These are phyloP conservation scores for Microctonus aethiopoides DNA, from an alignment of 2,888 invertebrate genomes.

Conservation along the genomic window DNA sequence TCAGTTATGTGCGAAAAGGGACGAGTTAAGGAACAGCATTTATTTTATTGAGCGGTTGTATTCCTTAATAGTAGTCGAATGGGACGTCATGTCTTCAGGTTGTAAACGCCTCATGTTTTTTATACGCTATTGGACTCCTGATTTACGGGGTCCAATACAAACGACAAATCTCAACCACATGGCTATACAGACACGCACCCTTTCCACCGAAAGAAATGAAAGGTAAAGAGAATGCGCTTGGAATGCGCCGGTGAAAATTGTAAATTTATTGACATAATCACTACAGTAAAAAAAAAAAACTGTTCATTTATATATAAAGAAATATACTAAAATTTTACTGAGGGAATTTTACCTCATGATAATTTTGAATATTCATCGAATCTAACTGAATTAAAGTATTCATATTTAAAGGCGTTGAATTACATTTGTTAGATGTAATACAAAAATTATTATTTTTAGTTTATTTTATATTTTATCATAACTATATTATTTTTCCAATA, in stretches of 20 bases:
- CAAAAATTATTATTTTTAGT: no score
- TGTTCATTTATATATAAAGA: no score
- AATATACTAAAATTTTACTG: no score
- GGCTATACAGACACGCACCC: not conserved
- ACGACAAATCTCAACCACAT: not conserved
- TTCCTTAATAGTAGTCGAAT: not conserved
- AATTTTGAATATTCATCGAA: no score
- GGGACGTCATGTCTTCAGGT: not conserved
- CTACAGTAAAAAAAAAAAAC: not conserved
- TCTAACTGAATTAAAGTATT: no score
- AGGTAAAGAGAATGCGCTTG: not conserved
- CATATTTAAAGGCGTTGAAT: no score
- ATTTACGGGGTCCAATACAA: constrained; percentile 2
- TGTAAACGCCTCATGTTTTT: constrained; percentile 2
- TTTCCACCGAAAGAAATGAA: not conserved
- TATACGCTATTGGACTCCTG: not conserved
- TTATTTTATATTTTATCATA: no score
- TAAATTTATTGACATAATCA: not conserved
- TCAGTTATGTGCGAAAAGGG: not conserved
- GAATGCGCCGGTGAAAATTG: not conserved
- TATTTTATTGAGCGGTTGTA: constrained; percentile 1
- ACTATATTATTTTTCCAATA: no score
- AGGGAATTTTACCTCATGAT: no score
- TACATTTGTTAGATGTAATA: no score
- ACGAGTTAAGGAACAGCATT: not conserved